These are phyloP conservation scores for Mallateleia sp. DNA, from an alignment of 2,888 invertebrate genomes.

Conservation along the genomic window DNA sequence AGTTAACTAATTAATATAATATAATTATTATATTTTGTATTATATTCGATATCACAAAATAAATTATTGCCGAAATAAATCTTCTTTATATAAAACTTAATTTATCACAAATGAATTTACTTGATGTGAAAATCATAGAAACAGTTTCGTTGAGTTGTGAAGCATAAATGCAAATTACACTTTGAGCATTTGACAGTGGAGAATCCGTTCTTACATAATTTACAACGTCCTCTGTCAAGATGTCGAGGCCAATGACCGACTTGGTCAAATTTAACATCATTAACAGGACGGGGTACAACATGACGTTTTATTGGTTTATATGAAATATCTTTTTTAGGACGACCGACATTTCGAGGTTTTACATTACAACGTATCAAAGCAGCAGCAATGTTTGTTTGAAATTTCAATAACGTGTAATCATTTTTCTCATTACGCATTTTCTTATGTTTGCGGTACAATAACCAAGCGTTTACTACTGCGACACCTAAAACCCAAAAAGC, in stretches of 20 bases:
- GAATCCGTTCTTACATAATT: background rate
- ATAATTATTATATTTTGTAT: background rate
- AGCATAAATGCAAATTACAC: conserved; percentile 1
- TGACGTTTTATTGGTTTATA: conserved; percentile 26
- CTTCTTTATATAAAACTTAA: background rate
- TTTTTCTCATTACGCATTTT: conserved; percentile 14
- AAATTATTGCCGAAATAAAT: background rate
- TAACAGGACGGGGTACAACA: conserved; percentile 15
- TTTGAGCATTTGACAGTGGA: conserved; percentile 4
- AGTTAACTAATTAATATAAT: background rate
- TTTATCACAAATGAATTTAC: conserved; percentile 3
- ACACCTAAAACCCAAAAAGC: conserved; percentile 44
- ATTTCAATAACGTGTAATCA: conserved; percentile 33
- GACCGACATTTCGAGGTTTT: conserved; percentile 6
- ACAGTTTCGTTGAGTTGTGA: background rate
- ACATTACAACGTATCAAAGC: background rate
- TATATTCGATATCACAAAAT: background rate
- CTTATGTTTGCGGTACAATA: conserved; percentile 50
- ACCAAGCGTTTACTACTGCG: conserved; percentile 42
- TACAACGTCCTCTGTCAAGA: conserved; percentile 6
- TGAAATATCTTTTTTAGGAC: conserved; percentile 24
- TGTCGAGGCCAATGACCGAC: conserved; percentile 34
- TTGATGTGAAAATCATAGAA: conserved; percentile 3
- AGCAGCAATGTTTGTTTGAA: conserved; percentile 13
- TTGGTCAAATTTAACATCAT: conserved; percentile 35